These are phyloP conservation scores for Eulemur coronatus DNA, from an alignment of 2,797 vertebrate genomes.

Conservation along the genomic window DNA sequence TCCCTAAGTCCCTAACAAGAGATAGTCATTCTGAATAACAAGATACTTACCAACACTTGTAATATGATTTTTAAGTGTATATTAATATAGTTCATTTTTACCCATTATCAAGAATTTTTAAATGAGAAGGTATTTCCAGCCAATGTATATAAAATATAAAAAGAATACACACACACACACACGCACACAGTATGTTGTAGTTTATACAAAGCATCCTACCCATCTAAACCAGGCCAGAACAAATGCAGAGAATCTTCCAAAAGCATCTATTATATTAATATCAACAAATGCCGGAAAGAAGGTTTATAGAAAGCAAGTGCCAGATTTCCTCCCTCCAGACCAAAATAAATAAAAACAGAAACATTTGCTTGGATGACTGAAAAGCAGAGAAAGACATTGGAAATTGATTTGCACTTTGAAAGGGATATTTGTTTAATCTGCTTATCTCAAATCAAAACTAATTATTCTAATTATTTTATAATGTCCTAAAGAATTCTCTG, in stretches of 20 bases:
- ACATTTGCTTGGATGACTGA: not conserved
- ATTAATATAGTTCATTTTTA: not conserved
- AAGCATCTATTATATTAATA: not conserved
- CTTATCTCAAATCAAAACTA: slow-evolving; percentile 23
- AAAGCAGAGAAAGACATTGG: not conserved
- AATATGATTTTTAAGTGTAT: not conserved
- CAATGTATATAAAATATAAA: not conserved
- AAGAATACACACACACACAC: not conserved
- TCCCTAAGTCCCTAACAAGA: not conserved
- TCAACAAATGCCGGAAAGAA: slow-evolving; percentile 1
- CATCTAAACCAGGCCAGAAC: not conserved
- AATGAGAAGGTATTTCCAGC: not conserved
- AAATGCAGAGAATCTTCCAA: slow-evolving; percentile 43
- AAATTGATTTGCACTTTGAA: not conserved
- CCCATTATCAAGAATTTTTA: slow-evolving; percentile 13
- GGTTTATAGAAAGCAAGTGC: not conserved
- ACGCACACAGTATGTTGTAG: not conserved
- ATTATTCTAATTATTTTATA: slow-evolving; percentile 33
- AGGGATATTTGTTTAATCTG: slow-evolving; percentile 1
- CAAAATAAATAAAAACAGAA: slow-evolving; percentile 52
- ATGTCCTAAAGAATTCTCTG: not conserved
- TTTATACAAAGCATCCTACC: not conserved
- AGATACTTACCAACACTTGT: not conserved
- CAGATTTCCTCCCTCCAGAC: not conserved
- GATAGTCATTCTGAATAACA: not conserved